These are phyloP conservation scores for Phymastichus coffea DNA, from an alignment of 1,140 invertebrate species.

Conservation along the genomic window DNA sequence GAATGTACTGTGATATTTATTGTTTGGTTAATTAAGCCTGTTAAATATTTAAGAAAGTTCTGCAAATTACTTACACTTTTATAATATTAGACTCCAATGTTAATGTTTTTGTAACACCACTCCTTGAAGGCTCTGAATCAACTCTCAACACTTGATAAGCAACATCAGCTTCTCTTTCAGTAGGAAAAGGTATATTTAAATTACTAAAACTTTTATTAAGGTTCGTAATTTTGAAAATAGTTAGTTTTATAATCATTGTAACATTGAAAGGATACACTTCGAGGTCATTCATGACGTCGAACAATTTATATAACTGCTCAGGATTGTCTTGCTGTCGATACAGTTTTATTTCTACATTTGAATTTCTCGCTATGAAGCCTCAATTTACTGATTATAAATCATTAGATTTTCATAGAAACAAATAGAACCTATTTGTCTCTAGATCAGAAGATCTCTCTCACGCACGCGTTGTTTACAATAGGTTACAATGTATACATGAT, in stretches of 20 bases:
- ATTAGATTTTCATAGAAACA: too few relatives aligned
- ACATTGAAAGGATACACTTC: constrained; percentile 46
- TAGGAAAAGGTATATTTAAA: constrained; percentile 60
- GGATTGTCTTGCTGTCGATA: too few relatives aligned
- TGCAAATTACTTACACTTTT: constrained; percentile 60
- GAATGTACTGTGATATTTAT: constrained; percentile 62
- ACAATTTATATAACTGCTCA: too few relatives aligned
- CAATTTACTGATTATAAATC: too few relatives aligned
- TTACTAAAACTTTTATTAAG: constrained; percentile 38
- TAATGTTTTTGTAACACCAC: constrained; percentile 66
- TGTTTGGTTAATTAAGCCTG: too few relatives aligned
- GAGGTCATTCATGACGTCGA: constrained; percentile 41
- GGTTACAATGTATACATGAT: too few relatives aligned
- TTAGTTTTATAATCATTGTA: constrained; percentile 20
- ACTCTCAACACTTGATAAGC: constrained; percentile 73
- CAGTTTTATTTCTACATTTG: too few relatives aligned
- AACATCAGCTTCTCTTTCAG: constrained; percentile 66
- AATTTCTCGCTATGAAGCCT: too few relatives aligned
- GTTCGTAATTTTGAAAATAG: constrained; percentile 26
- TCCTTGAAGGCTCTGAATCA: constrained; percentile 73
- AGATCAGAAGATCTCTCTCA: too few relatives aligned
- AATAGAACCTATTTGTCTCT: too few relatives aligned
- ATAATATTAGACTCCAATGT: constrained; percentile 61
- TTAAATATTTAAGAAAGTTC: constrained; percentile 27
- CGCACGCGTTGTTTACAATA: too few relatives aligned